Evolutionary conservation across 2,797 vertebrate genomes (phyloP), one percentile per base, ranked within the genome.

Genomic region (Myiotriccus ornatus): DNA sequence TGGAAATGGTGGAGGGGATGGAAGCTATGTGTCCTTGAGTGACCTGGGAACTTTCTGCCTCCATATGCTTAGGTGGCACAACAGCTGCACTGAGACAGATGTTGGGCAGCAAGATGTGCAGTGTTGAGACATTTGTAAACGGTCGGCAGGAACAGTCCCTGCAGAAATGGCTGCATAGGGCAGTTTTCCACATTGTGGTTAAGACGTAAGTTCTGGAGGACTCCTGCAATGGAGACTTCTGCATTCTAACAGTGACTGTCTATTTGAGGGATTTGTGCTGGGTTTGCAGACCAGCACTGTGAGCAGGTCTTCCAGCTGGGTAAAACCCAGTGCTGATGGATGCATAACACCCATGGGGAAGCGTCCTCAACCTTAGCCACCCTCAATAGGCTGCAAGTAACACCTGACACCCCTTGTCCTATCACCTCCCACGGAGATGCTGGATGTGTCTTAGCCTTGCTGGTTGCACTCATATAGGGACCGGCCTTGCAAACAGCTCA

Each of bases 271-370:
- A 27, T 67, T n/a, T 50, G 6, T 3, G 9, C 24, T 9, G 14
- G 16, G 5, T 52, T 73, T 56, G 59, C 37, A 62, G 43, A n/a
- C 1, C 25, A 6, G 39, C 30, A 9, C 41, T 0, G 0, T 1
- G 3, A 56, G 27, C 21, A 47, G 18, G 10, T 82, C 28, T 62
- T 49, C 17, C 46, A 67, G n/a, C 30, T 49, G 47, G 24, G 30
- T 53, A 53, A 67, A 70, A 28, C 15, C 25, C 47, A 20, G 25
- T 17, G 15, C 63, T 63, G 53, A 34, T 10, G 53, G 49, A 37
- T 10, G 17, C 15, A 4, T 4, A 37, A 3, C 1, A 5, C 10
- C 17, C 67, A 7, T 0, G 0, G 35, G 23, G 35, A 76, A 50
- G 49, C 21, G 18, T 10, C 27, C 27, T 37, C n/a, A 57, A 18